phyloP scores from a whole-genome alignment of 2,113 vertebrate genomes.

The Aegotheles bennettii region DNA sequence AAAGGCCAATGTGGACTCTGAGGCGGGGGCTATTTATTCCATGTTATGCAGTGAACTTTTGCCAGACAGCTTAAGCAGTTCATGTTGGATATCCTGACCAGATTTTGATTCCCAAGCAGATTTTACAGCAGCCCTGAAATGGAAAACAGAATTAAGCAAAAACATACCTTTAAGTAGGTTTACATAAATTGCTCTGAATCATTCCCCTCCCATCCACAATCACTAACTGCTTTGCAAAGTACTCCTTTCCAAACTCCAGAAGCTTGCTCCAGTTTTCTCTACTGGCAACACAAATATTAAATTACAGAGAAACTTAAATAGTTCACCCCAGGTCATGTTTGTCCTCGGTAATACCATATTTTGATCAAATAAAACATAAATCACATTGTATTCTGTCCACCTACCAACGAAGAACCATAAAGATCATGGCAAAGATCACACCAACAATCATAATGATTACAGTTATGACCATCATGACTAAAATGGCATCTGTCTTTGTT shows the following conservation, averaged over 20 bases:
- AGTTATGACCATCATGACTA: constrained; percentile 45
- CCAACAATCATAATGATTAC: constrained; percentile 42
- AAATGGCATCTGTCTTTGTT: background rate
- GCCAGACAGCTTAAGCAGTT: background rate
- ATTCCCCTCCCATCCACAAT: background rate
- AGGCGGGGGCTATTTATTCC: background rate
- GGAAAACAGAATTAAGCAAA: background rate
- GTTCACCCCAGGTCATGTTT: background rate
- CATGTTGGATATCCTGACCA: background rate
- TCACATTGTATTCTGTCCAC: background rate
- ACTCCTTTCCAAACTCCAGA: background rate
- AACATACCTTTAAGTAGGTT: background rate
- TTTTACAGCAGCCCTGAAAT: constrained; percentile 43
- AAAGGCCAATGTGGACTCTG: background rate
- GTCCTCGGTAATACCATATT: background rate
- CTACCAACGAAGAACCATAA: constrained; percentile 61
- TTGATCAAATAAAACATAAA: background rate
- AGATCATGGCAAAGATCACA: constrained; percentile 52
- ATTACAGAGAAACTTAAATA: background rate
- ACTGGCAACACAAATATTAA: background rate
- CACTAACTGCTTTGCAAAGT: background rate
- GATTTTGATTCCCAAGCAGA: constrained; percentile 40
- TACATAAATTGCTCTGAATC: background rate
- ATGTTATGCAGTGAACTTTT: background rate
- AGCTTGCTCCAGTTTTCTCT: background rate